Base-by-base conservation (phyloP, 2,797 vertebrate species). In the Oreochromis grahami region DNA sequence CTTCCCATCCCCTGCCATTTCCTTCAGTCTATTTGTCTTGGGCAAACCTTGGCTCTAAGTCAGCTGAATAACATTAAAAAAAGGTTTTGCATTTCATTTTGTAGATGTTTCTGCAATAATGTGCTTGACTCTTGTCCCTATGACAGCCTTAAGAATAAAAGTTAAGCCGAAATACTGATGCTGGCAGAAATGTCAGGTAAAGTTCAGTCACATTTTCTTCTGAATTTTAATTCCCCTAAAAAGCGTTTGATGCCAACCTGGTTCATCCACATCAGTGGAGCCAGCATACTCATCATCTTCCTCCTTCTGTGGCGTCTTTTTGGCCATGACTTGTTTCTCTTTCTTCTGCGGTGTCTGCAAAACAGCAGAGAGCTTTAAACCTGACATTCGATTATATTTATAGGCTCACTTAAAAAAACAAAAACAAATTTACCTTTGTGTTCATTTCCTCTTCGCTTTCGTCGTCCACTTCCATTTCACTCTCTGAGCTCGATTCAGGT, bases 191-290 rank as follows among this genome's bases (percentile, higher is more conserved):
- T 10, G 3, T 58, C n/a, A 29, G 11, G 19, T 52, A 29, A 26
- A 76, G 32, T 79, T 79, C 24, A 84, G 7, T 5, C 77, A 3
- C 4, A 53, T 36, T 26, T 8, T 24, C 43, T 36, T 60, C 12
- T 12, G 11, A 24, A 13, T 13, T 53, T 53, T 53, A 53, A 24
- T 53, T 53, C 52, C 11, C 52, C 21, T 12, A 72, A 45, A 84
- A 80, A n/a, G 7, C n/a, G 4, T 78, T 70, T 29, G 4, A 80
- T 51, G 5, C 92, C 29, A 85, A 96, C 95, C 95, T 95, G 93
- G 88, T 83, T 95, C 97, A 81, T 97, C 97, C 60, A 96, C 92
- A 14, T 98, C 97, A 0, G 97, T 97, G 60, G 97, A 97, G 9
- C 95, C 97, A 0, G 90, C 96, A 0, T 97, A 97, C 0, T 97